A percentile compares a stretch with the other conserved stretches of the same genome.
phyloP scores from a whole-genome alignment of 2,888 invertebrate genomes.

The Spatulosminthurus flaviceps region DNA sequence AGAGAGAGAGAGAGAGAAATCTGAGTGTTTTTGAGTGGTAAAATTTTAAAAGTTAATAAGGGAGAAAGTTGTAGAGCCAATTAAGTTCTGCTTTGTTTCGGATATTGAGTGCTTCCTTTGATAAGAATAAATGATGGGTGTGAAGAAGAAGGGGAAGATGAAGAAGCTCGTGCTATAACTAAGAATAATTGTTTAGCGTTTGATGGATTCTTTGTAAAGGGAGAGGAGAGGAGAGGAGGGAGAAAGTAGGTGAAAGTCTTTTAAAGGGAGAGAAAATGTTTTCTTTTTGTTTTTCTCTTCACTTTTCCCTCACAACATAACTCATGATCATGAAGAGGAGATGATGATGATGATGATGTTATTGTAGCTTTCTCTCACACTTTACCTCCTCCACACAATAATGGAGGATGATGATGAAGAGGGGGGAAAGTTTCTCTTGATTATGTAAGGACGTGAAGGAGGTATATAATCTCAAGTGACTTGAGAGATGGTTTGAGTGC shows the following conservation, averaged over 20 bases:
- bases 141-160: not conserved
- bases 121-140: too few relatives aligned
- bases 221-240: not conserved
- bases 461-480: not conserved
- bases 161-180: not conserved
- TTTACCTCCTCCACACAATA: not conserved
- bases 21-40: too few relatives aligned
- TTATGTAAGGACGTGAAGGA: not conserved
- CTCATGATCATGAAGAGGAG: slow-evolving; percentile 3
- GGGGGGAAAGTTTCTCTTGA: not conserved
- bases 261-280: not conserved
- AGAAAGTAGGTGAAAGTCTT: not conserved
- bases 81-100: too few relatives aligned
- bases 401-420: slow-evolving; percentile 11
- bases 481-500: slow-evolving; percentile 44
- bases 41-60: too few relatives aligned
- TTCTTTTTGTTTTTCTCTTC: not conserved
- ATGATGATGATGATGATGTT: too few relatives aligned
- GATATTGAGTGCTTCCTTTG: too few relatives aligned
- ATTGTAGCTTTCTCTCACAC: too few relatives aligned
- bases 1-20: too few relatives aligned
- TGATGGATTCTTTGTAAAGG: not conserved
- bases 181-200: not conserved
- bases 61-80: too few relatives aligned
- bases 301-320: slow-evolving; percentile 5